These are phyloP conservation scores for Apamea anceps DNA, from an alignment of 2,888 invertebrate genomes.

Conservation along the genomic window DNA sequence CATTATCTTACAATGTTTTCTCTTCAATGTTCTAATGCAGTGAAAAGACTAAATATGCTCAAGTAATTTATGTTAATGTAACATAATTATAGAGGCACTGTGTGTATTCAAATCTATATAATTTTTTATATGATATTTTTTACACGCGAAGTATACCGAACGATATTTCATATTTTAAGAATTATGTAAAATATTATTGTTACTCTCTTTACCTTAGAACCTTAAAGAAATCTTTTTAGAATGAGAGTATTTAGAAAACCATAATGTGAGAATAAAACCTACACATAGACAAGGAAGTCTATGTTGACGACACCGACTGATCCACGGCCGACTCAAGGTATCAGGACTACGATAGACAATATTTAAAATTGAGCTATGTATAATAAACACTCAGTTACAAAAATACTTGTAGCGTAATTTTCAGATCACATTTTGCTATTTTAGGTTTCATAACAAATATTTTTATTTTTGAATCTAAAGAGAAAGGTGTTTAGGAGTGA, in stretches of 20 bases:
- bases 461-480: constrained; percentile 70
- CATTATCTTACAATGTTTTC: constrained; percentile 59
- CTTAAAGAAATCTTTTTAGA: constrained; percentile 59
- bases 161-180: constrained; percentile 73
- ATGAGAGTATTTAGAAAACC: constrained; percentile 60
- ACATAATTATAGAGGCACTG: constrained; percentile 91
- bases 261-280: constrained; percentile 60
- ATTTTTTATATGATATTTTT: constrained; percentile 81
- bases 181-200: constrained; percentile 72
- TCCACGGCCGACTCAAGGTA: constrained; percentile 56
- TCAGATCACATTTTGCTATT: constrained; percentile 88
- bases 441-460: constrained; percentile 71
- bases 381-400: constrained; percentile 88
- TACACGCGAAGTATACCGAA: constrained; percentile 81
- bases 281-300: constrained; percentile 50
- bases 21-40: constrained; percentile 71
- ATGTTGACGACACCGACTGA: constrained; percentile 59
- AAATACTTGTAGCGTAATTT: constrained; percentile 89
- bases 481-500: constrained; percentile 59
- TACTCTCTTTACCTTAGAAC: constrained; percentile 64
- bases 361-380: constrained; percentile 87
- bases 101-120: constrained; percentile 88
- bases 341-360: constrained; percentile 72
- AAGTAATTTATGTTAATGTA: constrained; percentile 90
- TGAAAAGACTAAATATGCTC: constrained; percentile 88